Evolutionary conservation across 1,140 invertebrate species (phyloP).

Genomic region (Physella acuta): DNA sequence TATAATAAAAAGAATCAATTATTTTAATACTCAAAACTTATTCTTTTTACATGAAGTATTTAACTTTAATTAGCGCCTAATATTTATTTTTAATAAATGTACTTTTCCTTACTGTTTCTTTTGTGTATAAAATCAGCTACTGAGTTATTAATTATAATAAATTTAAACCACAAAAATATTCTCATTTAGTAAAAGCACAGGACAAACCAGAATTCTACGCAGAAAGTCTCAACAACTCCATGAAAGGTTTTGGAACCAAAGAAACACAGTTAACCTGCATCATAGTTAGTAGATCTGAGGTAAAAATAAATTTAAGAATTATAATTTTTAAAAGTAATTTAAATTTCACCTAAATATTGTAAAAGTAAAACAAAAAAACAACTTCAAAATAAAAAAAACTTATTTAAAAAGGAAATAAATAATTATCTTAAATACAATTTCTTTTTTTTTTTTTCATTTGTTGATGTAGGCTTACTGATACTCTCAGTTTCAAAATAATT

Average conservation of each 20-base stretch:
- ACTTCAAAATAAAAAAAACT: no score
- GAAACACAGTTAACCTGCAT: slow-evolving; percentile 88
- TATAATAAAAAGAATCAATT: no score
- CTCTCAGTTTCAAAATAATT: no score
- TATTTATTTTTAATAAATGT: not conserved
- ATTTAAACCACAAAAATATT: no score
- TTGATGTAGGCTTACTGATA: no score
- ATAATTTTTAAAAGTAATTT: not conserved
- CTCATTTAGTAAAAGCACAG: slow-evolving; percentile 7
- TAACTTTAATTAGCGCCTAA: not conserved
- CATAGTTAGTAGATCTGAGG: slow-evolving; percentile 83
- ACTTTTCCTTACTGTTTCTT: not conserved
- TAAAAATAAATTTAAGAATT: slow-evolving; percentile 27
- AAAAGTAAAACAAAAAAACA: not conserved
- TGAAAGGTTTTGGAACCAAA: slow-evolving; percentile 82
- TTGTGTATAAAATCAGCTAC: not conserved
- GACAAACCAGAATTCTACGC: slow-evolving; percentile 76
- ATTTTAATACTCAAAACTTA: no score
- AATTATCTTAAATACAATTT: no score
- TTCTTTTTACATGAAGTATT: not conserved
- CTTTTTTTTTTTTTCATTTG: no score
- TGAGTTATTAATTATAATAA: not conserved
- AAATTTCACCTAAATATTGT: not conserved
- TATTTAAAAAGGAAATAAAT: no score
- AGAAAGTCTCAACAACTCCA: slow-evolving; percentile 82